These are phyloP conservation scores for Siniperca undulata DNA, from an alignment of 2,797 vertebrate species.

Conservation along the genomic window DNA sequence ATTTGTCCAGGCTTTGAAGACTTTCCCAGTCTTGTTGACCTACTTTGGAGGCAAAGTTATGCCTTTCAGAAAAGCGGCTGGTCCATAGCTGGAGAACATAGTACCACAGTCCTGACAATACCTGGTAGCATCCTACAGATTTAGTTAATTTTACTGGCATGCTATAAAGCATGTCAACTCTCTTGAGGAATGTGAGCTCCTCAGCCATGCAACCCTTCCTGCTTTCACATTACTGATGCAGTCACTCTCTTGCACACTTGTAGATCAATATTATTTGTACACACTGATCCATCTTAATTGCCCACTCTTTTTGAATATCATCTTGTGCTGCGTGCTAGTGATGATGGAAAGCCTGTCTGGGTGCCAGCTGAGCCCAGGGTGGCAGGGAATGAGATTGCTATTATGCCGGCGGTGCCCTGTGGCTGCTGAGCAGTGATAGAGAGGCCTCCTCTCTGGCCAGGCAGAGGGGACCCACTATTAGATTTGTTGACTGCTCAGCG, in stretches of 20 bases:
- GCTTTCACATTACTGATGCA: slow-evolving; percentile 24
- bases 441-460: slow-evolving; percentile 47
- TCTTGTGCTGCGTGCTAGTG: slow-evolving; percentile 38
- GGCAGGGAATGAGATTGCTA: slow-evolving; percentile 60
- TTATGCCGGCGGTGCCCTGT: slow-evolving; percentile 42
- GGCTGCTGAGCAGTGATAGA: slow-evolving; percentile 62
- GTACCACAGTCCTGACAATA: background rate
- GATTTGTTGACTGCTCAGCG: slow-evolving; percentile 64
- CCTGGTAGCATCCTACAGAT: background rate
- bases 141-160: background rate
- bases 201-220: background rate
- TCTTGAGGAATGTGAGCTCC: background rate
- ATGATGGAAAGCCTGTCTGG: slow-evolving; percentile 62
- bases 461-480: slow-evolving; percentile 43
- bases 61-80: background rate
- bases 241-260: slow-evolving; percentile 17
- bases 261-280: slow-evolving; percentile 49
- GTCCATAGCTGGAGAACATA: background rate
- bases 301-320: slow-evolving; percentile 48
- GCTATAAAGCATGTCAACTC: background rate
- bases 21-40: background rate
- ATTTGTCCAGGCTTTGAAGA: background rate
- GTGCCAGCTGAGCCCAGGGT: slow-evolving; percentile 63
- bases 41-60: slow-evolving; percentile 1
- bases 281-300: slow-evolving; percentile 57